phyloP scores from a whole-genome alignment of 2,888 invertebrate species.

The Hybos culiciformis region DNA sequence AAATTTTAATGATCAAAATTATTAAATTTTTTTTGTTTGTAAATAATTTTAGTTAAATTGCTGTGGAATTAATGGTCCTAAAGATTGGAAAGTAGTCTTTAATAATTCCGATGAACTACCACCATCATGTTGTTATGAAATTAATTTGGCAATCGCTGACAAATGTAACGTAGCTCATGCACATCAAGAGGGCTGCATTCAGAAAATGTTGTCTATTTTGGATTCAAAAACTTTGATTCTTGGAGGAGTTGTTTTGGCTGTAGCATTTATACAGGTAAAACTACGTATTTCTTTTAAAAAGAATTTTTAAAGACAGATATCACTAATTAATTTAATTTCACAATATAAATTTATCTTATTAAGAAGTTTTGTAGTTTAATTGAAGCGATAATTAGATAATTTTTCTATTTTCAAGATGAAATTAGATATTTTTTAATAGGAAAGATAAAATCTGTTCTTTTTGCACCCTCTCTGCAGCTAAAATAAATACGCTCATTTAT shows the following conservation, averaged over 20 bases:
- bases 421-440: no score
- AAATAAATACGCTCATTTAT: no score
- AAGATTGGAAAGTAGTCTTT: slow-evolving; percentile 50
- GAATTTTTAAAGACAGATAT: no score
- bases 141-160: slow-evolving; percentile 39
- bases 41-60: slow-evolving; percentile 53
- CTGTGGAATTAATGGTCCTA: slow-evolving; percentile 55
- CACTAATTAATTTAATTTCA: no score
- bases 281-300: background rate
- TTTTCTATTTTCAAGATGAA: no score
- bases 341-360: no score
- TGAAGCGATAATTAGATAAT: no score
- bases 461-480: no score
- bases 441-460: no score
- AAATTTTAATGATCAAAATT: background rate
- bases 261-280: slow-evolving; percentile 74
- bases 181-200: slow-evolving; percentile 50
- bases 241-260: slow-evolving; percentile 69
- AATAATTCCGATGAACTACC: slow-evolving; percentile 26
- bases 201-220: slow-evolving; percentile 47
- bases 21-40: slow-evolving; percentile 6
- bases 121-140: slow-evolving; percentile 28
- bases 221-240: slow-evolving; percentile 60
- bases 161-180: slow-evolving; percentile 38
- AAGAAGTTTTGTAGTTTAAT: no score